Conservation (phyloP, 2,113 vertebrate genomes). For the Pomatostomus ruficeps region DNA sequence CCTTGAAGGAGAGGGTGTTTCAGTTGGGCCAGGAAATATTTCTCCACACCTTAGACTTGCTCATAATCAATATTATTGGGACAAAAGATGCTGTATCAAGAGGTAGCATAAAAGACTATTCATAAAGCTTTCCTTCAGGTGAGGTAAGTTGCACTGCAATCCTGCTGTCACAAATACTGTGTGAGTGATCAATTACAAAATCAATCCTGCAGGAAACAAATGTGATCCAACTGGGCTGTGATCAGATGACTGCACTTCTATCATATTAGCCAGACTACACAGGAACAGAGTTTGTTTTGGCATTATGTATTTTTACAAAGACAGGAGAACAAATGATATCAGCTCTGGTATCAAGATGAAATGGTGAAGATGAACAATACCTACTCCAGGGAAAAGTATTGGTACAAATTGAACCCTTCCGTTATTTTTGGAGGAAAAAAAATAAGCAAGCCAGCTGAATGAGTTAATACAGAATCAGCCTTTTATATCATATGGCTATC, state of each 20-base stretch:
- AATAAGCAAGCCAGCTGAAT: neutral
- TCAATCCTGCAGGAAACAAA: neutral
- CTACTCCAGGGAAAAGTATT: neutral
- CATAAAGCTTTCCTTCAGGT: neutral
- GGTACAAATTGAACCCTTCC: neutral
- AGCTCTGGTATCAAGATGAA: neutral
- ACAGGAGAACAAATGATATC: neutral
- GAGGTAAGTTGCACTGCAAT: neutral
- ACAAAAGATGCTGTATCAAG: neutral
- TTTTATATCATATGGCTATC: neutral
- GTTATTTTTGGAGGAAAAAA: neutral
- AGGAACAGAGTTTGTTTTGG: neutral
- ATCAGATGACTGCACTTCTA: neutral
- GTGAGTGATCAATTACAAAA: neutral
- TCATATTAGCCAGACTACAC: neutral
- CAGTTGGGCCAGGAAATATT: neutral
- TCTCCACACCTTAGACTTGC: neutral
- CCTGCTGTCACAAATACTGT: neutral
- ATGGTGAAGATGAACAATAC: neutral
- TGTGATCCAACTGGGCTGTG: neutral
- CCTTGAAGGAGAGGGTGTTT: neutral
- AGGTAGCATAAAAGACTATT: neutral
- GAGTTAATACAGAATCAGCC: neutral
- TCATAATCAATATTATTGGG: neutral
- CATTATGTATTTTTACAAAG: neutral